These are phyloP conservation scores for Halichoerus grypus DNA, from an alignment of 2,113 vertebrate genomes.

Conservation along the genomic window DNA sequence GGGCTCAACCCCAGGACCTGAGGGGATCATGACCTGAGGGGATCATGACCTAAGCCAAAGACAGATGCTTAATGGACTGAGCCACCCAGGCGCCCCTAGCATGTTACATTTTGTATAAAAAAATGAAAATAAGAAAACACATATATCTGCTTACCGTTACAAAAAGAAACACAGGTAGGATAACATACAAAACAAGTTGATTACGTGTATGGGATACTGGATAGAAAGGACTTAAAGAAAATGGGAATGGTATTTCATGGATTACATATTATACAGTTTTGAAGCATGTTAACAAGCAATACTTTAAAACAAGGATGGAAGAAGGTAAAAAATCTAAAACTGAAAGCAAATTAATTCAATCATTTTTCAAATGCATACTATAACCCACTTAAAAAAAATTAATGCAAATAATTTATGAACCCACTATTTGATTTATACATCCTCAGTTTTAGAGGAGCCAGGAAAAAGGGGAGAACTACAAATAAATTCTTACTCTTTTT, in stretches of 20 bases:
- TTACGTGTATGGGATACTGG: background rate
- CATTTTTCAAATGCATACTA: constrained; percentile 21
- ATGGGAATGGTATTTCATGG: background rate
- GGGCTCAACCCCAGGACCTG: no score
- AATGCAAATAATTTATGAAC: constrained; percentile 11
- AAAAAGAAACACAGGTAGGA: background rate
- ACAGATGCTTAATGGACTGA: background rate
- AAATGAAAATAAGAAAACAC: background rate
- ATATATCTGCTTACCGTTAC: background rate
- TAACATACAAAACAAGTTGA: background rate
- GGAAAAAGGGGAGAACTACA: background rate
- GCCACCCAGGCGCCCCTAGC: background rate
- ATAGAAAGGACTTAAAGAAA: background rate
- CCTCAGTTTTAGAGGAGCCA: background rate
- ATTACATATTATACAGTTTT: constrained; percentile 19
- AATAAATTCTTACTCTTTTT: constrained; percentile 34
- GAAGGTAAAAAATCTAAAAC: background rate
- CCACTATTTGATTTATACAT: background rate
- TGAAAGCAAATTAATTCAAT: constrained; percentile 13
- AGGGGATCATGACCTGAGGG: no score
- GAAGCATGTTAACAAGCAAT: constrained; percentile 41
- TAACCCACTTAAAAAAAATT: constrained; percentile 52
- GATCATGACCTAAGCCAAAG: background rate
- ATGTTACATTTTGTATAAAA: constrained; percentile 1
- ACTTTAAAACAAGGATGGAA: background rate